Base-by-base conservation (phyloP, 2,888 invertebrate species). In the Drosophila testacea region DNA sequence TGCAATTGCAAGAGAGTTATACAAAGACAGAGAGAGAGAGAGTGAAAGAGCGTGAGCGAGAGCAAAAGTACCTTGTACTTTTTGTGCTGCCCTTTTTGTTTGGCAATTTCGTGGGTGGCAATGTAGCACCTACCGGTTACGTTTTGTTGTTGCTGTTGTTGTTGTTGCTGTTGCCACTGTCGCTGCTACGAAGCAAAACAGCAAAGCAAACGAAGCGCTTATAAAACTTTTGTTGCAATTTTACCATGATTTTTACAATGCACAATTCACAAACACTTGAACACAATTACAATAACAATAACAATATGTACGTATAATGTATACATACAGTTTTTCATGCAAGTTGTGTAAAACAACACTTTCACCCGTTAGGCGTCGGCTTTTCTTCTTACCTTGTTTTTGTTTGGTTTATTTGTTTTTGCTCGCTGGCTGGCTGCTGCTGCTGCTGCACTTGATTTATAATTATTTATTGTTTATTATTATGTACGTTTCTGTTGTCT, bases 21-120 rank as follows among this genome's bases (percentile, higher is more conserved):
- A 30, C 13, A 41, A 55, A 22, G 2, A 13, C 28, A 41, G 54
- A 41, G 44, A 34, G 52, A 60, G 48, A 44, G 52, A 11, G 44
- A 22, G 22, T 1, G 32, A 59, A 34, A 6, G 47, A 28, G 61
- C 36, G 41, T 6, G 22, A 54, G 48, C 4, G 22, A 32, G 38
- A 79, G 78, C 50, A 81, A 81, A 69, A 73, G 77, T 82, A 79
- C 80, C 88, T 66, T 62, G 68, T 73, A 39, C 48, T 50, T 63
- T 39, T 38, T 70, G 16, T 73, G 65, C 55, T 76, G 72, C 81
- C 72, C 82, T 86, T 82, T 81, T 84, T 82, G 77, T 81, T 84
- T 68, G 70, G 79, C 70, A 72, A 74, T 85, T 84, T 83, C 80
- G 83, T 83, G 83, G 82, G 83, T 83, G 86, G 86, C 78, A 68